phyloP scores from a whole-genome alignment of 2,797 vertebrate genomes.

The Acrossocheilus wenchowensis region DNA sequence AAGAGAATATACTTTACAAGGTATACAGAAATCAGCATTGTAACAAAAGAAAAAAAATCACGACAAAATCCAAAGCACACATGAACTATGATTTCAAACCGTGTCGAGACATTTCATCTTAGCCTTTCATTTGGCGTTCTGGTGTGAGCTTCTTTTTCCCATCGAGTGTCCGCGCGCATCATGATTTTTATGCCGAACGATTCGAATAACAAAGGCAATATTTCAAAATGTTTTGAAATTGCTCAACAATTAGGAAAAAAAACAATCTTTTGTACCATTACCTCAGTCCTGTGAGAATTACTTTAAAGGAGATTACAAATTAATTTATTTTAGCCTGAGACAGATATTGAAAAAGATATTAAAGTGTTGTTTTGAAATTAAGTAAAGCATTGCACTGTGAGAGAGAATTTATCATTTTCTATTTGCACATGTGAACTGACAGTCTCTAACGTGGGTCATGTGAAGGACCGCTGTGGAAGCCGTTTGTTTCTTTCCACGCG shows the following conservation, averaged over 20 bases:
- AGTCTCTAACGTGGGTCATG: conserved; percentile 87
- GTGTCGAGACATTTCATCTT: conserved; percentile 77
- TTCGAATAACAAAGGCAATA: conserved; percentile 72
- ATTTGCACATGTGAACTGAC: conserved; percentile 91
- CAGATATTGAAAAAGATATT: conserved; percentile 75
- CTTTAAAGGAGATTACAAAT: conserved; percentile 86
- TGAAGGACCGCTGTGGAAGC: conserved; percentile 85
- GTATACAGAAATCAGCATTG: conserved; percentile 51
- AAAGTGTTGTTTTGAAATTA: conserved; percentile 68
- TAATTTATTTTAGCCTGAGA: conserved; percentile 90
- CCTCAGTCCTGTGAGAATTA: conserved; percentile 92
- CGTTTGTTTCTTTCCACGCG: conserved; percentile 71
- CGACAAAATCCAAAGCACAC: conserved; percentile 84
- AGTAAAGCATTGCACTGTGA: conserved; percentile 93
- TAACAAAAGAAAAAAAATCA: conserved; percentile 57
- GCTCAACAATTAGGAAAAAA: conserved; percentile 72
- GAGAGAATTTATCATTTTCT: conserved; percentile 87
- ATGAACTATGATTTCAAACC: conserved; percentile 47
- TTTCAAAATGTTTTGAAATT: conserved; percentile 61
- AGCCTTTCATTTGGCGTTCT: conserved; percentile 48
- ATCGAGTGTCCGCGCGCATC: conserved; percentile 32
- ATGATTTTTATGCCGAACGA: conserved; percentile 52
- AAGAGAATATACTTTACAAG: conserved; percentile 55
- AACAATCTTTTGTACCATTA: conserved; percentile 81
- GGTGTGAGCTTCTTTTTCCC: conserved; percentile 47